Evolutionary conservation across 1,140 invertebrate genomes (phyloP), one percentile per base, ranked within the genome.

Genomic region (Phocides pigmalion): DNA sequence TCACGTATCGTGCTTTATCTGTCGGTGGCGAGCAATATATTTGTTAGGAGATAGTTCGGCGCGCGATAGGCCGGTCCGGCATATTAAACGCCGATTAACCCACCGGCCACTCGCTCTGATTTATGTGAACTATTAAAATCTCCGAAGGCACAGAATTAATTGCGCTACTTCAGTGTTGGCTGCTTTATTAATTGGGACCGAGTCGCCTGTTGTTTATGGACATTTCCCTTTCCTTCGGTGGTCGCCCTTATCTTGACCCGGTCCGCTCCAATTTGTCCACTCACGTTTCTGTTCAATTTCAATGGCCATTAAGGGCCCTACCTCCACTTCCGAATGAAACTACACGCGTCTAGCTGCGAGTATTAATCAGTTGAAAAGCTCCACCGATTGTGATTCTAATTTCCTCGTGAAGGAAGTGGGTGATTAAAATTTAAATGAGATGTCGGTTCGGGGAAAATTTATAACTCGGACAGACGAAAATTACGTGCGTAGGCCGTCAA

Each of bases 41-140:
- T 67, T 64, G 74, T 66, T 49, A 32, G 53, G 50, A 72, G 77
- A 73, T 77, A 80, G 75, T 78, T 72, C 53, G 70, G 54, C 56
- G 37, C 39, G 66, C 68, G 76, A 75, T 72, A 68, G 77, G 67
- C 69, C 68, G 74, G 78, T 64, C 79, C 81, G 82, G 87, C 84
- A 87, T 87, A 87, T 89, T 90, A 90, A 90, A 87, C 81, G 82
- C 12, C 84, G 82, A 88, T 90, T 88, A 90, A 81, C 85, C 84
- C 81, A 83, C 84, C 84, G 87, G 84, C 81, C 72, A 70, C 68
- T 67, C 53, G 70, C 77, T 51, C 84, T 87, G 87, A 90, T 90
- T 90, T 90, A 90, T 90, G 84, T 68, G 79, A 87, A 90, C 87
- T 90, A 90, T 90, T 90, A 90, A 90, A 90, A 88, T 88, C 85